Evolutionary conservation across 2,797 vertebrate genomes (phyloP).

Genomic region (Decapterus maruadsi): DNA sequence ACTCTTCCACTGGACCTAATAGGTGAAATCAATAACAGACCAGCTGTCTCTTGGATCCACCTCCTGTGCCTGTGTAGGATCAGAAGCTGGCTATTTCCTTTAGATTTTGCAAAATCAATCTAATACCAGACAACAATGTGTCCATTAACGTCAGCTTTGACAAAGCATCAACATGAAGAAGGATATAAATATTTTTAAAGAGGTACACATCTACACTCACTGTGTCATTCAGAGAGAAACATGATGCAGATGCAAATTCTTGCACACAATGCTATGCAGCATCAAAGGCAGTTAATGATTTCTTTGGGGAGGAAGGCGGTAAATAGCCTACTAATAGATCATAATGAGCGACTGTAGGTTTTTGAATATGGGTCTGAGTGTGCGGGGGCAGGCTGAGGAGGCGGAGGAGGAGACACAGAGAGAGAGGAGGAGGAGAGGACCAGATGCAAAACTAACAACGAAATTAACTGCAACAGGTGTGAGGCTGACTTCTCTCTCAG

Average conservation of each 20-base stretch:
- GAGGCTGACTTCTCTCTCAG: background rate
- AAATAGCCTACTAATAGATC: constrained; percentile 33
- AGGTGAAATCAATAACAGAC: constrained; percentile 52
- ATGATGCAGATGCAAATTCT: constrained; percentile 16
- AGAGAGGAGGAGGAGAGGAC: constrained; percentile 7
- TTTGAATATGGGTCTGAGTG: constrained; percentile 42
- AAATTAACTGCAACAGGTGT: constrained; percentile 15
- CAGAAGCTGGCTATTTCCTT: constrained; percentile 30
- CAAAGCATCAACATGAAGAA: constrained; percentile 14
- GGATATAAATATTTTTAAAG: background rate
- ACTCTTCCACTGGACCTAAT: constrained; percentile 37
- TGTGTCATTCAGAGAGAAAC: background rate
- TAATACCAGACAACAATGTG: constrained; percentile 9
- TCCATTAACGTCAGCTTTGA: background rate
- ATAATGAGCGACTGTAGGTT: constrained; percentile 51
- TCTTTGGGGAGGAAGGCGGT: constrained; percentile 40
- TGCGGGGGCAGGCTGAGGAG: constrained; percentile 16
- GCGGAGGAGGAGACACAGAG: constrained; percentile 25
- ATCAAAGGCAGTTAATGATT: constrained; percentile 48
- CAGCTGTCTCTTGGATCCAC: constrained; percentile 22
- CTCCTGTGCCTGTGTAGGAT: constrained; percentile 19
- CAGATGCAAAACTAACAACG: constrained; percentile 12
- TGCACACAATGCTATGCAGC: constrained; percentile 1
- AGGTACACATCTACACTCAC: constrained; percentile 14
- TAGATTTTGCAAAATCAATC: constrained; percentile 24